Evolutionary conservation across 2,888 invertebrate species (phyloP), one percentile per base, ranked within the genome.

Genomic region (Xestobium rufovillosum): DNA sequence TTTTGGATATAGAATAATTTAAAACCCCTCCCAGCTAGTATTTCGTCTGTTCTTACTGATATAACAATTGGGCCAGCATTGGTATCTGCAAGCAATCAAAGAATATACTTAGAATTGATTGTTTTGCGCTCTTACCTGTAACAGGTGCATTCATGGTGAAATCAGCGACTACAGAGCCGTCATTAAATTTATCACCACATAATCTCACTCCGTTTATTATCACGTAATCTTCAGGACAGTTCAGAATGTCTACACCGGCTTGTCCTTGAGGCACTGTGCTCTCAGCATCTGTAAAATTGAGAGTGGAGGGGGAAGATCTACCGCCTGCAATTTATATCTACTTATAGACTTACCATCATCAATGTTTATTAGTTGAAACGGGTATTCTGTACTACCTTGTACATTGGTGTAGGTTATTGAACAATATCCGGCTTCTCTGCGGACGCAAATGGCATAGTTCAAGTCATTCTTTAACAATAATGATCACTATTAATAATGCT

Each of bases 171-270:
- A 71, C 58, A 1, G 75, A 70, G 1, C 79, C 84, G 56, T 85
- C 84, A 53, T 84, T 85, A 10, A 84, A 68, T 17, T 77, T 69
- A 35, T 82, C 80, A 0, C 84, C 85, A 50, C 85, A 86, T 2
- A 86, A 65, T 36, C 84, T 68, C 14, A 77, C 71, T 9, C 81
- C 80, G 33, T 80, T 76, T 42, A 83, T 68, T 2, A 80, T 67
- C 28, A 85, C 68, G 66, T 78, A 86, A 57, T 85, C 85, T 46
- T 78, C 76, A 0, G 83, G 83, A 56, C 85, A 86, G 60, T 82
- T 80, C 50, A 79, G 74, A 36, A 80, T 73, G 52, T 83, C 84
- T 30, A 78, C 78, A 1, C 83, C 85, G 1, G 84, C 84, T 60
- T 83, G 81, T 1, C 73, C 75, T 16, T 73, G 71, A 2, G 80